Evolutionary conservation across 2,113 vertebrate species (phyloP).

Genomic region (Tinamus guttatus): DNA sequence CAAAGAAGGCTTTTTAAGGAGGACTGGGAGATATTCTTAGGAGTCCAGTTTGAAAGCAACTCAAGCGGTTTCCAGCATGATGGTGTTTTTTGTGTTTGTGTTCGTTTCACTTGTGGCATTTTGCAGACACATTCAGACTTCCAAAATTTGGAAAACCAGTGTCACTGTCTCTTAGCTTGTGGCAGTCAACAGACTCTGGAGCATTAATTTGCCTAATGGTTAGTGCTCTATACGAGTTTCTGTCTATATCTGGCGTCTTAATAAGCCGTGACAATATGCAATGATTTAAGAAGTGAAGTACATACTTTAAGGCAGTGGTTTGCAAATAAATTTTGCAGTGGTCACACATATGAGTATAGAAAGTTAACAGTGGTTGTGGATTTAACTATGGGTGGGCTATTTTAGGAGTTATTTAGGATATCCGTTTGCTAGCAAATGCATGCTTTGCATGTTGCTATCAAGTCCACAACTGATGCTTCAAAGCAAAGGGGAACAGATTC

Average conservation of each 20-base stretch:
- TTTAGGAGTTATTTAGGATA: neutral
- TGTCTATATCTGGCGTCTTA: neutral
- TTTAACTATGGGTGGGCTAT: neutral
- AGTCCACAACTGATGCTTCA: neutral
- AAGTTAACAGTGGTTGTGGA: neutral
- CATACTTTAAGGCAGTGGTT: neutral
- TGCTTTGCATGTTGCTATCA: neutral
- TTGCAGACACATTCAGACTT: neutral
- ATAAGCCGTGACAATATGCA: neutral
- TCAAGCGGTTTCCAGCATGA: neutral
- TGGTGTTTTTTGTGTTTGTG: neutral
- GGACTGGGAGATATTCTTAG: neutral
- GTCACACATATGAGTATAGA: neutral
- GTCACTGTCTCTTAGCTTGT: neutral
- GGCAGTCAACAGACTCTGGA: neutral
- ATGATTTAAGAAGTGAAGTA: neutral
- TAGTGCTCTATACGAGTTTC: neutral
- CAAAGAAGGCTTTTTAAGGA: constrained; percentile 50
- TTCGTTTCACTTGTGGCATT: neutral
- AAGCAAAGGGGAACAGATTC: neutral
- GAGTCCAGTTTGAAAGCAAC: neutral
- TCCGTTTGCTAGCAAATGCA: neutral
- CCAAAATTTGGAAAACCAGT: neutral
- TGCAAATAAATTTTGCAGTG: neutral
- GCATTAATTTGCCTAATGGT: neutral